Evolutionary conservation across 2,113 vertebrate genomes (phyloP), one percentile per base, ranked within the genome.

Genomic region (Bothrops jararaca): DNA sequence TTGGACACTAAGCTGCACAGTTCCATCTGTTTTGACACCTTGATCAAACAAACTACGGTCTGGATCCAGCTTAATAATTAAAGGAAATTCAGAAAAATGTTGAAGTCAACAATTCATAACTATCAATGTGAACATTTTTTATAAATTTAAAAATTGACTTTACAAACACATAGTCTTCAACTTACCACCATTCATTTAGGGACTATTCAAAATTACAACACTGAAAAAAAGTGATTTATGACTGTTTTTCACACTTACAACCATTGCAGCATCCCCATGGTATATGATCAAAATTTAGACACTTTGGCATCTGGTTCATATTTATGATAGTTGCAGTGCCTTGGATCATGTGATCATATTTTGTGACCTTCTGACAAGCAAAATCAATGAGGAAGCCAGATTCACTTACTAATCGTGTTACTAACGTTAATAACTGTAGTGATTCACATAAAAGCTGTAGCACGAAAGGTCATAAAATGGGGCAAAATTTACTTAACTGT

Each of bases 11-110:
- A 99, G 99, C 95, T 99, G 99, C 91, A 99, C 99, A 34, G 99
- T 99, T 95, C 99, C 99, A 95, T 99, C 99, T 92, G 99, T 99
- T 97, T 99, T 99, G 23, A 99, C 99, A 95, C 99, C 99, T 97
- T 99, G 99, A 96, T 99, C 99, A 95, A 99, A 99, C 92, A 99
- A 98, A 96, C 99, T 99, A 96, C 99, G 98, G 91, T 99, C 99
- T 45, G 99, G 99, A 95, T 99, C 99, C 96, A 99, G 96, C 99
- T 99, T 95, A 56, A 96, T 64, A 90, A 91, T 69, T 26, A 9
- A 2, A 95, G 94, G 93, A 92, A 90, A 15, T 74, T 91, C 11
- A 12, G 80, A 23, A 53, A 88, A n/a, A 39, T 12, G 48, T 88
- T 50, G 39, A 69, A 80, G 5, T 53, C 34, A 0, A 15, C 7